phyloP scores from a whole-genome alignment of 2,888 invertebrate species.

The Strigamia transsilvanica region DNA sequence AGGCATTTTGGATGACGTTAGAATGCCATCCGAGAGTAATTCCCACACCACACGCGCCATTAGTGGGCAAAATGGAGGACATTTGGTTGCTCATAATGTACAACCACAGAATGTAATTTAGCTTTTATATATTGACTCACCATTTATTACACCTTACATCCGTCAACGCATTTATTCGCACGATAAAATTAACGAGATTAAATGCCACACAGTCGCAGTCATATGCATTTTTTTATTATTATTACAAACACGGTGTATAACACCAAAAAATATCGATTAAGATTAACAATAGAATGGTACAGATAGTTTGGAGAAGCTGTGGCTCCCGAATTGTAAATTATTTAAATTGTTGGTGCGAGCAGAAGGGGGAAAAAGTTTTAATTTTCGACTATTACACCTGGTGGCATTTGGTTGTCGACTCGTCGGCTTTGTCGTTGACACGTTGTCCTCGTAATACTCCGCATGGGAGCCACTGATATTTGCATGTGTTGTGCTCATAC shows the following conservation, averaged over 20 bases:
- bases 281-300: too few relatives aligned
- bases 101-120: constrained; percentile 43
- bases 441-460: constrained; percentile 51
- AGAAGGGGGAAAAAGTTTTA: neutral
- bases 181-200: constrained; percentile 16
- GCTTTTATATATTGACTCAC: constrained; percentile 37
- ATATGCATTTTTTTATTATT: too few relatives aligned
- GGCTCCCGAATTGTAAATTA: too few relatives aligned
- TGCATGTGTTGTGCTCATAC: constrained; percentile 50
- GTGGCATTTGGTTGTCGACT: neutral
- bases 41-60: constrained; percentile 28
- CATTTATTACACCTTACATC: constrained; percentile 33
- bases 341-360: neutral
- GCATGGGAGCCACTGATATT: constrained; percentile 52
- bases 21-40: constrained; percentile 26
- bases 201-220: neutral
- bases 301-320: too few relatives aligned
- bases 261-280: too few relatives aligned
- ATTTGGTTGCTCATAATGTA: constrained; percentile 37
- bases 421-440: neutral
- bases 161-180: constrained; percentile 15
- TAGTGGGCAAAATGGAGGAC: constrained; percentile 31
- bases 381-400: neutral
- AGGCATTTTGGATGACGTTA: constrained; percentile 29
- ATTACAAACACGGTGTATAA: too few relatives aligned